Conservation (phyloP, 2,888 invertebrate genomes). For the Eupithecia subumbrata region DNA sequence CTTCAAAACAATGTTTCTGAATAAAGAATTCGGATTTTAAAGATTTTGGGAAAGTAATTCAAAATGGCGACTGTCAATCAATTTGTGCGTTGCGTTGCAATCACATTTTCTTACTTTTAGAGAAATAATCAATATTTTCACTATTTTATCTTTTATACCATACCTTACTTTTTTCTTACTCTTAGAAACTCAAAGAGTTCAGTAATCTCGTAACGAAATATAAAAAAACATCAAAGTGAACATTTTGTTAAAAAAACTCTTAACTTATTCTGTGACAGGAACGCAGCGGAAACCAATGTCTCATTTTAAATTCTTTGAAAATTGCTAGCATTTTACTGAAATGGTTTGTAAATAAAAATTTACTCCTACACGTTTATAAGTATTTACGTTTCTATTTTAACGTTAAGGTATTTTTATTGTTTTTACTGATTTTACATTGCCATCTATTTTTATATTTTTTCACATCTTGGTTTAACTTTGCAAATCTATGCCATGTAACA, state of each 20-base stretch:
- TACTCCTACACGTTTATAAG: background rate
- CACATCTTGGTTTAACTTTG: background rate
- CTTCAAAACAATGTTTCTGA: background rate
- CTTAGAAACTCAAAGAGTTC: background rate
- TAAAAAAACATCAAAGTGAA: background rate
- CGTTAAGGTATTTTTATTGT: too few relatives aligned
- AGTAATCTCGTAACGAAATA: background rate
- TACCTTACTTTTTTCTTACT: background rate
- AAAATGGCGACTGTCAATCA: background rate
- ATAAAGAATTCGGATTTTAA: background rate
- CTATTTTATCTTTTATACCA: too few relatives aligned
- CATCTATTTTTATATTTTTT: background rate
- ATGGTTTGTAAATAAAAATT: background rate
- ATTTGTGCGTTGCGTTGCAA: background rate
- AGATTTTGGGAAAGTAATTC: background rate
- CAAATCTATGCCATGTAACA: background rate
- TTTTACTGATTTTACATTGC: background rate
- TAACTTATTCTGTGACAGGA: background rate
- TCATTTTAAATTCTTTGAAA: constrained; percentile 17
- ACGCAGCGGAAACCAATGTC: background rate
- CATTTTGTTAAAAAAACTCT: background rate
- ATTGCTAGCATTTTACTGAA: constrained; percentile 2
- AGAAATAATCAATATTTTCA: too few relatives aligned
- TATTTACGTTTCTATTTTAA: background rate
- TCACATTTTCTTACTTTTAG: background rate